phyloP scores from a whole-genome alignment of 1,140 invertebrate species.

The Temnothorax longispinosus region DNA sequence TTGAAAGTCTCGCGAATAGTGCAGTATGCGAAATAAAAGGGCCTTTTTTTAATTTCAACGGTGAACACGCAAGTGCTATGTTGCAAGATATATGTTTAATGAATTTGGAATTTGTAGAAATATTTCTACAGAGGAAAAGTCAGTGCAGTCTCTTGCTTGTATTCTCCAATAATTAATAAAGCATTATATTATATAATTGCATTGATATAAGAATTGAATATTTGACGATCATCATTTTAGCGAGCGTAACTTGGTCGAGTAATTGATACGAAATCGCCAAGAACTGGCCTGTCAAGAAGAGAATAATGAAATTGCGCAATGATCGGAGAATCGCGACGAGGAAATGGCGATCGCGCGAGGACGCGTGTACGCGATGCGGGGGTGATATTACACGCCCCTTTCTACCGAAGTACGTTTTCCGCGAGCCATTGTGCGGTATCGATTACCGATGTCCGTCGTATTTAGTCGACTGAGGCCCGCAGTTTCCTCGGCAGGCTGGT shows the following conservation, averaged over 20 bases:
- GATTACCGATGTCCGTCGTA: slow-evolving; percentile 76
- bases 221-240: background rate
- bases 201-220: background rate
- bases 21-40: background rate
- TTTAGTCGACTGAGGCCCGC: slow-evolving; percentile 69
- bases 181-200: background rate
- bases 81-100: background rate
- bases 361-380: slow-evolving; percentile 32
- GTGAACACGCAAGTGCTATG: background rate
- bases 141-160: background rate
- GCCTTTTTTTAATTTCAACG: background rate
- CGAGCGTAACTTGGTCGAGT: background rate
- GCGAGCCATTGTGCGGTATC: slow-evolving; percentile 73
- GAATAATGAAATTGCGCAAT: slow-evolving; percentile 29
- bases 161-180: background rate
- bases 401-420: slow-evolving; percentile 59
- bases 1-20: slow-evolving; percentile 36
- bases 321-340: slow-evolving; percentile 59
- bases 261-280: slow-evolving; percentile 35
- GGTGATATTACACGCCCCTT: slow-evolving; percentile 44
- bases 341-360: slow-evolving; percentile 39
- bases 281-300: background rate
- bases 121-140: background rate
- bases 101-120: background rate
- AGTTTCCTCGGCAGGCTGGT: slow-evolving; percentile 64